phyloP scores from a whole-genome alignment of 2,888 invertebrate genomes.

The Drosophila infuscata region DNA sequence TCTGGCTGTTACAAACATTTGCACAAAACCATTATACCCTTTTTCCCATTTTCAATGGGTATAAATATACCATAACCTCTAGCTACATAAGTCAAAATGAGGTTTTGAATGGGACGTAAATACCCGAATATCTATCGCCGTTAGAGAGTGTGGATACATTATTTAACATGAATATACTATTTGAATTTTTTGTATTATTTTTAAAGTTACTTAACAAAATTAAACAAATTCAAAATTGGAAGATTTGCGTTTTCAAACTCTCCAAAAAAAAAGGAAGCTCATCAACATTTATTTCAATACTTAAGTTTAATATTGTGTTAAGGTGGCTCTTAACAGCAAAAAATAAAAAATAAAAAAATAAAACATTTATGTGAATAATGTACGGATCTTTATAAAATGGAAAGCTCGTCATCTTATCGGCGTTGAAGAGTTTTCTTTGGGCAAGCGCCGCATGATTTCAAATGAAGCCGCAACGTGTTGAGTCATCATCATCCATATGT shows the following conservation, averaged over 20 bases:
- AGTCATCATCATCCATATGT: slow-evolving; percentile 39
- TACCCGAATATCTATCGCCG: too few species aligned
- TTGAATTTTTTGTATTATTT: not conserved
- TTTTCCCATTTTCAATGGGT: too few species aligned
- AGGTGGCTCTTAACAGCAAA: too few species aligned
- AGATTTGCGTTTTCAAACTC: not conserved
- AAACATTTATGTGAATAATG: not conserved
- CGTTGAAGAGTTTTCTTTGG: not conserved
- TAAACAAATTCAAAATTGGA: not conserved
- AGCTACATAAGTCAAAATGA: too few species aligned
- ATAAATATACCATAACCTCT: too few species aligned
- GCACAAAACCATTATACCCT: too few species aligned
- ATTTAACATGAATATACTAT: not conserved
- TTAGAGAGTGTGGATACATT: too few species aligned
- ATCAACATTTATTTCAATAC: not conserved
- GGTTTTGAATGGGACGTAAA: too few species aligned
- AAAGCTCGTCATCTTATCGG: not conserved
- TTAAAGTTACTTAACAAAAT: not conserved
- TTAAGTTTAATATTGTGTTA: not conserved
- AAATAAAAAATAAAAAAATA: too few species aligned
- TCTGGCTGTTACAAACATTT: too few species aligned
- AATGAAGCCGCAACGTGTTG: slow-evolving; percentile 28
- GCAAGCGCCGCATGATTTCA: not conserved
- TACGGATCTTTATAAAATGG: not conserved
- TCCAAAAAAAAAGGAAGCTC: not conserved